Percentiles rank a stretch among this genome's conserved stretches.
These are phyloP conservation scores for Morus bassanus DNA, from an alignment of 2,797 vertebrate species.

Conservation along the genomic window DNA sequence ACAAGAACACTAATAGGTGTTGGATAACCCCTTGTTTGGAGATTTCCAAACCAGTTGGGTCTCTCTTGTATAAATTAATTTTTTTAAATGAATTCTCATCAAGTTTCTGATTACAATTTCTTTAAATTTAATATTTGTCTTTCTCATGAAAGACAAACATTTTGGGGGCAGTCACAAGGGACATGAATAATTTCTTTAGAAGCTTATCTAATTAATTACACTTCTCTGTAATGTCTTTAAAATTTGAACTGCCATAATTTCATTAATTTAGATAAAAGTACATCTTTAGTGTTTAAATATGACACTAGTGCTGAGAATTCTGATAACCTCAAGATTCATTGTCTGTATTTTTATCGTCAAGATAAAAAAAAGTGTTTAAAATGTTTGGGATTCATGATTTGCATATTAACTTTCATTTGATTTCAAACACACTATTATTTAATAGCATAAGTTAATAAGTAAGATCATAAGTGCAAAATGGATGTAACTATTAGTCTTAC, in stretches of 20 bases:
- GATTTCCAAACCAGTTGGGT: conserved; percentile 25
- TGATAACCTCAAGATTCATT: conserved; percentile 50
- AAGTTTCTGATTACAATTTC: conserved; percentile 82
- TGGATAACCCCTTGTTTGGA: conserved; percentile 13
- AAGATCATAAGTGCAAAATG: not conserved
- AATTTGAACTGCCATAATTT: conserved; percentile 82
- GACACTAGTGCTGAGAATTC: conserved; percentile 63
- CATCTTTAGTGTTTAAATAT: conserved; percentile 69
- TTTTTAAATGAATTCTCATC: conserved; percentile 74
- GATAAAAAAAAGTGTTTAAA: not conserved
- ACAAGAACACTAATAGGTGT: not conserved
- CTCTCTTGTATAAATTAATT: conserved; percentile 67
- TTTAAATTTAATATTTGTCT: conserved; percentile 80
- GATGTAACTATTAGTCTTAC: not conserved
- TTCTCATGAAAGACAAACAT: conserved; percentile 87
- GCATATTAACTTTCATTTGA: not conserved
- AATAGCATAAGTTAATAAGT: not conserved
- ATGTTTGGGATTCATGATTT: conserved; percentile 5
- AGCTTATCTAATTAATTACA: conserved; percentile 88
- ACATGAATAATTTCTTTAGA: conserved; percentile 93
- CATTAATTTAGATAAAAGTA: conserved; percentile 88
- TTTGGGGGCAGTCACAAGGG: conserved; percentile 81
- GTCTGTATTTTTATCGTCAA: conserved; percentile 24
- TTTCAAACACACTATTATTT: not conserved
- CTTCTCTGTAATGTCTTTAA: conserved; percentile 87